A percentile compares a stretch with the other conserved stretches of the same genome.
These are phyloP conservation scores for Polydrusus tereticollis DNA, from an alignment of 2,888 invertebrate genomes.

Conservation along the genomic window DNA sequence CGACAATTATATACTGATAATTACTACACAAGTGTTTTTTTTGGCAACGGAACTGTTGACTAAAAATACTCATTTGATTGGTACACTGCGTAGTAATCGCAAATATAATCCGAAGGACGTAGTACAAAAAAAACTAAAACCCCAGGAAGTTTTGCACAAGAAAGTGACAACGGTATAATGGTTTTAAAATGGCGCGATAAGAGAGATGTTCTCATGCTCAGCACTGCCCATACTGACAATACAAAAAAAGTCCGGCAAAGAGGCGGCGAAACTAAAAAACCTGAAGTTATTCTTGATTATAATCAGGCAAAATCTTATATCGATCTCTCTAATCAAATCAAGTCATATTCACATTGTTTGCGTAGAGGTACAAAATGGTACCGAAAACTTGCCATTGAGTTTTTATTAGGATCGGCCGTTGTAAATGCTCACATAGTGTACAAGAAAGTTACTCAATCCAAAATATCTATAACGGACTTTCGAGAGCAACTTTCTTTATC, in stretches of 20 bases:
- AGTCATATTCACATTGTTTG: slow-evolving; percentile 52
- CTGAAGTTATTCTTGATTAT: slow-evolving; percentile 21
- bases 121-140: slow-evolving; percentile 52
- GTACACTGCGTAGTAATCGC: slow-evolving; percentile 56
- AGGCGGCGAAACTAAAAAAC: not conserved
- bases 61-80: slow-evolving; percentile 56
- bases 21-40: slow-evolving; percentile 45
- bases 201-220: slow-evolving; percentile 21
- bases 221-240: slow-evolving; percentile 18
- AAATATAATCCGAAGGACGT: slow-evolving; percentile 55
- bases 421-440: slow-evolving; percentile 52
- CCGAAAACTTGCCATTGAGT: slow-evolving; percentile 54
- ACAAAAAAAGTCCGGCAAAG: not conserved
- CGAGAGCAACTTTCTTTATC: no score
- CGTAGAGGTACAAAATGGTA: slow-evolving; percentile 57
- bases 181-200: slow-evolving; percentile 30
- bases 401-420: slow-evolving; percentile 49
- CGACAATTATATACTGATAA: slow-evolving; percentile 26
- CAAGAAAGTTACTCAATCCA: no score
- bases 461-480: no score
- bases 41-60: slow-evolving; percentile 48
- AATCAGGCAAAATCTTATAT: slow-evolving; percentile 48
- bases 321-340: slow-evolving; percentile 58
- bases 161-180: slow-evolving; percentile 35
- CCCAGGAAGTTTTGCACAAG: slow-evolving; percentile 16